Evolutionary conservation across 2,797 vertebrate species (phyloP), one percentile per base, ranked within the genome.

Genomic region (Acropternis orthonyx): DNA sequence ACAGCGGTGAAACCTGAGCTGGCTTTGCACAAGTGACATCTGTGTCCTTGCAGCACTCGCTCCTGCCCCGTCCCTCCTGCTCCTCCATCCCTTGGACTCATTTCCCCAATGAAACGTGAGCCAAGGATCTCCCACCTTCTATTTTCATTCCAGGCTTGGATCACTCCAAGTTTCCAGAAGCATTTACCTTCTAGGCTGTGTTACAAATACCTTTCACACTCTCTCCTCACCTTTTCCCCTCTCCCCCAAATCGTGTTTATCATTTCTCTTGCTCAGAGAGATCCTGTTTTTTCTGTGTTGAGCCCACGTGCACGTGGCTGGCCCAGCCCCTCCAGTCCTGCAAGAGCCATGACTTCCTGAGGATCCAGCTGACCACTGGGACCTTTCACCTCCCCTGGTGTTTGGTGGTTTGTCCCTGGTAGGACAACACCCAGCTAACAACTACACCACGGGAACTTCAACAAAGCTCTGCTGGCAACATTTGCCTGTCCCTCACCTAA

Each of bases 121-220:
- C 80, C 0, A 8, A 89, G 92, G 87, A 58, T 94, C 74, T 93
- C 89, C 89, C 87, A 24, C 19, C 36, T 71, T 81, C 90, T 91
- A 95, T 91, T 95, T 94, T 95, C 80, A 75, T 49, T 75, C 66
- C n/a, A 39, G 17, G 28, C 86, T 88, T 77, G 83, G 62, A 61
- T 85, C 69, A 22, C 48, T 13, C 39, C 13, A 52, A 88, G 62
- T 84, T 81, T 89, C 82, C 67, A 86, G 81, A 69, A 32, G 39
- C 78, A 65, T 92, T 77, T 63, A 55, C 63, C 51, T 66, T 39
- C 54, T 6, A 32, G 77, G 51, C 67, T 74, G 46, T 72, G 6
- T 78, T 89, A 67, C 79, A 83, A 49, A 92, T 54, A 58, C 36
- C 44, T 74, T 43, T 41, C 71, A 30, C 0, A 0, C n/a, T 66